These are phyloP conservation scores for Centrocercus urophasianus DNA, from an alignment of 2,113 vertebrate genomes.

Conservation along the genomic window DNA sequence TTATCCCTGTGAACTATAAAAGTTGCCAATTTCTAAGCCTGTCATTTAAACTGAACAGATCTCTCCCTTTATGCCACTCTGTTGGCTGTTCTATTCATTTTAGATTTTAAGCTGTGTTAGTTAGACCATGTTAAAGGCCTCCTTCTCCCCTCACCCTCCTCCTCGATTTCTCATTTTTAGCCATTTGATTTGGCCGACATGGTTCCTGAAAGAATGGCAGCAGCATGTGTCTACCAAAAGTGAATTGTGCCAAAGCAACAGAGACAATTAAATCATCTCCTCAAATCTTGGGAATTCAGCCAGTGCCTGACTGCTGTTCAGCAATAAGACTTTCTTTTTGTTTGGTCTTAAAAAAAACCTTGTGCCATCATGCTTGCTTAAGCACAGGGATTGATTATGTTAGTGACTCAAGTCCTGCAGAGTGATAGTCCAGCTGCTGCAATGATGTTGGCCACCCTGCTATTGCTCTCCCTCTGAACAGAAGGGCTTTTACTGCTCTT, in stretches of 20 bases:
- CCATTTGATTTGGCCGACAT: constrained; percentile 35
- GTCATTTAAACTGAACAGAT: constrained; percentile 33
- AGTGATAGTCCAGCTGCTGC: neutral
- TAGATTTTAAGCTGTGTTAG: constrained; percentile 9
- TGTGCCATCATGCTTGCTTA: neutral
- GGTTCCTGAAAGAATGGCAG: neutral
- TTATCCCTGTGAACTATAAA: constrained; percentile 44
- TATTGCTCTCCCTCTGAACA: neutral
- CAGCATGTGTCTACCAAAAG: constrained; percentile 25
- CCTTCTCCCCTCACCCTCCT: neutral
- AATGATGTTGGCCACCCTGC: neutral
- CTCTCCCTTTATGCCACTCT: neutral
- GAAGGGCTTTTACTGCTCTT: neutral
- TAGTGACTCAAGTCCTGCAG: neutral
- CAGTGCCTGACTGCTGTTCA: neutral
- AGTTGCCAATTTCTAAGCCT: constrained; percentile 17
- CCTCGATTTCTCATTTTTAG: neutral
- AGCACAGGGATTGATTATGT: neutral
- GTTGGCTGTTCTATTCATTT: constrained; percentile 19
- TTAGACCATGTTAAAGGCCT: constrained; percentile 1
- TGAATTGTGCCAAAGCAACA: constrained; percentile 19
- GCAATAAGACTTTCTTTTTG: neutral
- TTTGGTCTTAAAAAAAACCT: neutral
- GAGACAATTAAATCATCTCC: constrained; percentile 45
- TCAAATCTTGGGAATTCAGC: constrained; percentile 36